Base-by-base conservation (phyloP, 30 jellyfish, hydroid and myxozoan species). In the Hydractinia echinata region DNA sequence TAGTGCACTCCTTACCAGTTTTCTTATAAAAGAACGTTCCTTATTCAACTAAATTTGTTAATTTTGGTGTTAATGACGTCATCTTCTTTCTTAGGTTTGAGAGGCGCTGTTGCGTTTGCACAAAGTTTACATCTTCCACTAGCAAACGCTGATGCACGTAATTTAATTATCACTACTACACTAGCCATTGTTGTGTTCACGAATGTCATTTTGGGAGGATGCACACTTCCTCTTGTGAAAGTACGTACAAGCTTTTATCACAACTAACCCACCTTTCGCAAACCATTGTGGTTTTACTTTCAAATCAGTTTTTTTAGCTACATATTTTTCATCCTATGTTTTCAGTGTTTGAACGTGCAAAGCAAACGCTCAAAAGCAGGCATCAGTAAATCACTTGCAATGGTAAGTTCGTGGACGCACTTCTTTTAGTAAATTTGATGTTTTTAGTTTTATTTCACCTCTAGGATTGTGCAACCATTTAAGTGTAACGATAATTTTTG, bases 61-160 rank as follows among this genome's bases (percentile, higher is more conserved):
- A n/a, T 30, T 30, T 30, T 30, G 44, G 44, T 30, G 44, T 30
- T 30, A 30, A 30, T 30, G 44, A 30, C 44, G 44, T 30, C 44
- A 30, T 30, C 8, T 11, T 55, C 4, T 72, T 13, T 55, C 15
- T 16, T 16, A 91, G 97, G 97, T 19, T 84, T 91, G 54, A 87
- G 97, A 60, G 97, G 97, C 6, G 96, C 97, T 54, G 97, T 91
- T 82, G 97, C 97, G 10, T 91, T 79, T 55, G 97, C 97, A 9
- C 97, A 91, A 83, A 91, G 97, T 88, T 84, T 91, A 19, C 95
- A 91, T 78, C 53, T 91, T 20, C 97, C 97, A 10, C 44, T 91
- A 64, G 91, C 91, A 62, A 86, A 91, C 76, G 76, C 60, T 16
- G 44, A 60, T n/a, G 95, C 97, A 14, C 77, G 88, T 3, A 82